Conservation (phyloP, 37 sponge, comb jelly and placozoan genomes). For the Cliona cf. orientalis region DNA sequence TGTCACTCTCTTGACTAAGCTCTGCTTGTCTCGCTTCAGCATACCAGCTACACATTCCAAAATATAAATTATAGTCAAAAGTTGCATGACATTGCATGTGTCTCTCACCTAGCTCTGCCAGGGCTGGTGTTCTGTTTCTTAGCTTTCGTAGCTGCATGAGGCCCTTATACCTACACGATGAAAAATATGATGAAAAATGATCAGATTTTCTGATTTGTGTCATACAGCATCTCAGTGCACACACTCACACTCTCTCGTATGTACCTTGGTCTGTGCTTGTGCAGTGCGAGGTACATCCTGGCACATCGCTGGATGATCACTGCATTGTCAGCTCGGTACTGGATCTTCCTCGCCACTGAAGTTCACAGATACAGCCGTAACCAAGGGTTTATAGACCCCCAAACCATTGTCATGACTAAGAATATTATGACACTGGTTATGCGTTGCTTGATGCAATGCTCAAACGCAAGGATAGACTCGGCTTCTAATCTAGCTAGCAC, state of each 20-base stretch:
- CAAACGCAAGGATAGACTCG: no score
- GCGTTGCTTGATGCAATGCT: no score
- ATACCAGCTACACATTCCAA: conserved; percentile 25
- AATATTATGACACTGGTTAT: no score
- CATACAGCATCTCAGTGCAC: no score
- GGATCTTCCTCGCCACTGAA: conserved; percentile 83
- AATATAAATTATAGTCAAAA: not conserved
- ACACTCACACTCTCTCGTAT: not conserved
- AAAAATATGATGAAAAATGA: no score
- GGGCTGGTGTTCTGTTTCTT: conserved; percentile 5
- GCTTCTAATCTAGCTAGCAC: no score
- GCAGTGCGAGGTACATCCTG: conserved; percentile 72
- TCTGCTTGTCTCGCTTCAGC: conserved; percentile 71
- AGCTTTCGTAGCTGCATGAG: conserved; percentile 17
- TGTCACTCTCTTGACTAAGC: conserved; percentile 21
- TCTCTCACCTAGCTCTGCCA: conserved; percentile 39
- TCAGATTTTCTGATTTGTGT: no score
- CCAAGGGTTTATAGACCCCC: no score
- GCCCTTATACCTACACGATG: conserved; percentile 52
- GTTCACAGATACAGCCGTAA: not conserved
- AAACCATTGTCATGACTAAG: no score
- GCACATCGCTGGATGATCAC: conserved; percentile 77
- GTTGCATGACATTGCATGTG: not conserved
- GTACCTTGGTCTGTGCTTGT: conserved; percentile 82
- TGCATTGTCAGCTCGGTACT: conserved; percentile 68